These are phyloP conservation scores for Strigamia transsilvanica DNA, from an alignment of 2,888 invertebrate species.

Conservation along the genomic window DNA sequence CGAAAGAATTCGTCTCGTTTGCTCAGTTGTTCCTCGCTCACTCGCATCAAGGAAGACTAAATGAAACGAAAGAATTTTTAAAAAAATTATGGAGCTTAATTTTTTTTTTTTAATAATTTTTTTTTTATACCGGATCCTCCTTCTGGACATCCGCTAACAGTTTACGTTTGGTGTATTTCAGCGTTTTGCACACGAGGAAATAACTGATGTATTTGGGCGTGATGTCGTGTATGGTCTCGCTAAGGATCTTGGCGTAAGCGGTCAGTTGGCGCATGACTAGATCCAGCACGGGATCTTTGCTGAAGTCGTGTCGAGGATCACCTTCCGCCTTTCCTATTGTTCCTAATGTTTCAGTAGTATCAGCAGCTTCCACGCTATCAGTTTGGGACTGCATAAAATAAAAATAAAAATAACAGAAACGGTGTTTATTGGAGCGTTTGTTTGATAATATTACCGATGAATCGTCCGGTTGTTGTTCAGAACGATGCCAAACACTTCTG, in stretches of 20 bases:
- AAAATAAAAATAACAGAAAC: too few species aligned
- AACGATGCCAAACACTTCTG: too few species aligned
- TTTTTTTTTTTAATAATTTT: neutral
- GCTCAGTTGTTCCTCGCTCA: neutral
- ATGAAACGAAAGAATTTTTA: neutral
- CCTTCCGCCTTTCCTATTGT: neutral
- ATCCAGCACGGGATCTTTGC: neutral
- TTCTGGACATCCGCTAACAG: neutral
- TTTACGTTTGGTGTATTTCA: neutral
- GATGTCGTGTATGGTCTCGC: neutral
- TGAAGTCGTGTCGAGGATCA: neutral
- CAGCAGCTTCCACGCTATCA: neutral
- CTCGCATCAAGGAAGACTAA: neutral
- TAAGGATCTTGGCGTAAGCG: neutral
- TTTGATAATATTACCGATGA: too few species aligned
- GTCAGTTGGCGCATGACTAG: neutral
- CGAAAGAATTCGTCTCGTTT: neutral
- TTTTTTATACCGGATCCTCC: neutral
- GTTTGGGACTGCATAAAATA: too few species aligned
- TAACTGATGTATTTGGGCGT: neutral
- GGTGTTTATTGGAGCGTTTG: too few species aligned
- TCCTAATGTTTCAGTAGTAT: too few species aligned
- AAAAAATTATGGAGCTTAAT: neutral
- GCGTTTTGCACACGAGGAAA: neutral
- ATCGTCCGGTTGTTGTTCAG: too few species aligned